These are phyloP conservation scores for Psammodynastes pulverulentus DNA, from an alignment of 2,113 vertebrate genomes.

Conservation along the genomic window DNA sequence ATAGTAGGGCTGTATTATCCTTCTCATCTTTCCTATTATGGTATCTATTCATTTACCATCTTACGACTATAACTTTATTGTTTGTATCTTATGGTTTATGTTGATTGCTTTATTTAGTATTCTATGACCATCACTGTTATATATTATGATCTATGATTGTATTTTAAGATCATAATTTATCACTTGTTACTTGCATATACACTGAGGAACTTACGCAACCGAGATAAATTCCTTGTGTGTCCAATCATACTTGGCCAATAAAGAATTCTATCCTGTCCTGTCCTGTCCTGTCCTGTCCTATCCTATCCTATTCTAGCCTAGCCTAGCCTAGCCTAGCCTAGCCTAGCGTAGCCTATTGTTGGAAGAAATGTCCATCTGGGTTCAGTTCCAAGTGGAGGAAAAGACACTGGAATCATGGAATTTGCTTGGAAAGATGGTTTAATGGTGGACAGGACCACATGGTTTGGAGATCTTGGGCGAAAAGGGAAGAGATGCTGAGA, in stretches of 20 bases:
- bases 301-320: no score
- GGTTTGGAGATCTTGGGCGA: no score
- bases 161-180: not conserved
- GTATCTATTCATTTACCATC: not conserved
- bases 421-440: no score
- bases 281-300: no score
- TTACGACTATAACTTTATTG: not conserved
- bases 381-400: no score
- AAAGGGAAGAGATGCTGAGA: no score
- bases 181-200: not conserved
- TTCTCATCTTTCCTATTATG: not conserved
- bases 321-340: no score
- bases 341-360: no score
- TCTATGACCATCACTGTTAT: not conserved
- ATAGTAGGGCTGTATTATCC: not conserved
- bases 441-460: no score
- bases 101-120: not conserved
- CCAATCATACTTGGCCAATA: not conserved
- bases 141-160: not conserved
- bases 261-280: not conserved
- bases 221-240: not conserved
- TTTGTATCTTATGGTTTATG: not conserved
- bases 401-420: no score
- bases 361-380: no score
- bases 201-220: not conserved